These are phyloP conservation scores for Lithophane socia DNA, from an alignment of 2,888 invertebrate genomes.

Conservation along the genomic window DNA sequence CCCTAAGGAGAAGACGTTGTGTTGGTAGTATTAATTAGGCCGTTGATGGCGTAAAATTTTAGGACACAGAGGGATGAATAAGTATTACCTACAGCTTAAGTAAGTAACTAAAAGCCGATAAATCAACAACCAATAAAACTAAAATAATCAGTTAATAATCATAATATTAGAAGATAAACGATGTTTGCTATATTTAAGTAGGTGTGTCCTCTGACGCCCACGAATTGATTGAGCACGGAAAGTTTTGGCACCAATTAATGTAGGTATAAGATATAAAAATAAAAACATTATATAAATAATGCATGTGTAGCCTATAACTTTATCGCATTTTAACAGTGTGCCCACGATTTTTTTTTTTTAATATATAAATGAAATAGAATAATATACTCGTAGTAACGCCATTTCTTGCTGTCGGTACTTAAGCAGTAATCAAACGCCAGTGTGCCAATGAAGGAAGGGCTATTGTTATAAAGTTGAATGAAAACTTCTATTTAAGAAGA, in stretches of 20 bases:
- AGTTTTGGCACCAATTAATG: not conserved
- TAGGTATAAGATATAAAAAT: not conserved
- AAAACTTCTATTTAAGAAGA: constrained; percentile 89
- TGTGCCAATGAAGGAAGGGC: constrained; percentile 90
- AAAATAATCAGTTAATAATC: not conserved
- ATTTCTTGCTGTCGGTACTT: constrained; percentile 78
- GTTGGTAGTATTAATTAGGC: not conserved
- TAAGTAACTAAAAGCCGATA: not conserved
- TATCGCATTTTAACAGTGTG: not conserved
- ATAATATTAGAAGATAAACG: constrained; percentile 11
- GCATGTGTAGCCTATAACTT: not conserved
- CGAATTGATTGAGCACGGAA: not conserved
- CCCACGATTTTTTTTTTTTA: not conserved
- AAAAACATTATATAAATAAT: not conserved
- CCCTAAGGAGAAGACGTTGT: too few relatives aligned
- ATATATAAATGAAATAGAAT: not conserved
- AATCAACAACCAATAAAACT: constrained; percentile 5
- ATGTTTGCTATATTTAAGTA: constrained; percentile 13
- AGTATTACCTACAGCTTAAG: not conserved
- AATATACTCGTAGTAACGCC: not conserved
- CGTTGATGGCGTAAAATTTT: not conserved
- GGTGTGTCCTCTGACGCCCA: constrained; percentile 28
- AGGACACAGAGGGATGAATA: not conserved
- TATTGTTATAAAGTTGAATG: constrained; percentile 89
- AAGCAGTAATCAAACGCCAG: constrained; percentile 88